Percentiles rank a stretch among this genome's conserved stretches.
Conservation (phyloP, 2,888 invertebrate genomes). For the Erynnis tages region DNA sequence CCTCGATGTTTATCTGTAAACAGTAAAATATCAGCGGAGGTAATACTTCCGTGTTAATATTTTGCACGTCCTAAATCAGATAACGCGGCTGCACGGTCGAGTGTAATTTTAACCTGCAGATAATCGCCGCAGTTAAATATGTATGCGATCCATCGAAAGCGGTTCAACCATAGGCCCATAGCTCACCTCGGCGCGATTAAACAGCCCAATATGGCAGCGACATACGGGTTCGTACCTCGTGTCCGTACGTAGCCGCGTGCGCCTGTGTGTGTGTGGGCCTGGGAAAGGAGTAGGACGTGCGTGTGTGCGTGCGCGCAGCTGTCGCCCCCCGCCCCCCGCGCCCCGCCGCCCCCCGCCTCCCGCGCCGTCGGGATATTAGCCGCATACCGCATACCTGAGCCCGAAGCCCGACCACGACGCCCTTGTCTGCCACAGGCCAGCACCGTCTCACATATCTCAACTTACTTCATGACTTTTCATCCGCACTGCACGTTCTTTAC, state of each 20-base stretch:
- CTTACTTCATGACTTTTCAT: conserved; percentile 7
- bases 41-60: conserved; percentile 1
- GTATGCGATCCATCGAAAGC: conserved; percentile 34
- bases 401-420: conserved; percentile 24
- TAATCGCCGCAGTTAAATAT: conserved; percentile 22
- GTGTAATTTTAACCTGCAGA: conserved; percentile 9
- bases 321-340: conserved; percentile 34
- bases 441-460: conserved; percentile 1
- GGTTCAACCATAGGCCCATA: conserved; percentile 23
- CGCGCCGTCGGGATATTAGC: conserved; percentile 25
- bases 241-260: conserved; percentile 18
- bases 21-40: no score
- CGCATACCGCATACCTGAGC: conserved; percentile 30
- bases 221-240: conserved; percentile 25
- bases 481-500: conserved; percentile 16
- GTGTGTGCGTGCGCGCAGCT: conserved; percentile 54
- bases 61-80: neutral
- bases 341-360: conserved; percentile 24
- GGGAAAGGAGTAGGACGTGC: conserved; percentile 30
- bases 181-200: conserved; percentile 16
- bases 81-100: neutral
- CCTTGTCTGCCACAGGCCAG: conserved; percentile 8
- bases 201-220: conserved; percentile 32
- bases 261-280: conserved; percentile 43
- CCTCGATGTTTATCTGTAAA: no score